Evolutionary conservation across 1,140 invertebrate species (phyloP).

Genomic region (Neomicropteryx cornuta): DNA sequence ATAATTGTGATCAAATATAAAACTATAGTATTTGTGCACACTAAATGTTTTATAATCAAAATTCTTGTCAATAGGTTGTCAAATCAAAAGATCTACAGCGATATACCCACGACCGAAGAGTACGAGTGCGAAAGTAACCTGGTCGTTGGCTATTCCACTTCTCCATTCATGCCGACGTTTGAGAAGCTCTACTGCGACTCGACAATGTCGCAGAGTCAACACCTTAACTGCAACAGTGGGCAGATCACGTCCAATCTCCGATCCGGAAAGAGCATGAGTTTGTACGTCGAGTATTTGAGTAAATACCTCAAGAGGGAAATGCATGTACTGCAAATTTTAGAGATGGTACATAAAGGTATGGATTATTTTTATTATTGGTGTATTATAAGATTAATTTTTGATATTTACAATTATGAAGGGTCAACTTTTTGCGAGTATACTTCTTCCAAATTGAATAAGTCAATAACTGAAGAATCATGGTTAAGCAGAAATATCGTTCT

Average conservation of each 20-base stretch:
- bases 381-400: no score
- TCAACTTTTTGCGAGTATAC: no score
- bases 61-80: not conserved
- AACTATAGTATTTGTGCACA: no score
- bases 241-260: no score
- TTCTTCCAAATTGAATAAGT: no score
- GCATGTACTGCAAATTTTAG: slow-evolving; percentile 13
- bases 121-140: slow-evolving; percentile 8
- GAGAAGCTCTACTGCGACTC: slow-evolving; percentile 11
- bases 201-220: slow-evolving; percentile 8
- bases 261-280: slow-evolving; percentile 10
- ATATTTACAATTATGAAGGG: slow-evolving; percentile 5
- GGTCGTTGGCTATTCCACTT: slow-evolving; percentile 14
- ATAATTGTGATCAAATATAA: no score
- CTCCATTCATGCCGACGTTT: slow-evolving; percentile 13
- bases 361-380: not conserved
- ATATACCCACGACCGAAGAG: not conserved
- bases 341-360: slow-evolving; percentile 15
- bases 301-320: slow-evolving; percentile 12
- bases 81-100: not conserved
- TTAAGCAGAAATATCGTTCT: no score
- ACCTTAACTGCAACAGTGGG: slow-evolving; percentile 9
- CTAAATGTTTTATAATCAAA: not conserved
- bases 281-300: slow-evolving; percentile 12
- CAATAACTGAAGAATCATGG: no score